These are phyloP conservation scores for Macrosoma leucophasiata DNA, from an alignment of 2,888 invertebrate genomes.

Conservation along the genomic window DNA sequence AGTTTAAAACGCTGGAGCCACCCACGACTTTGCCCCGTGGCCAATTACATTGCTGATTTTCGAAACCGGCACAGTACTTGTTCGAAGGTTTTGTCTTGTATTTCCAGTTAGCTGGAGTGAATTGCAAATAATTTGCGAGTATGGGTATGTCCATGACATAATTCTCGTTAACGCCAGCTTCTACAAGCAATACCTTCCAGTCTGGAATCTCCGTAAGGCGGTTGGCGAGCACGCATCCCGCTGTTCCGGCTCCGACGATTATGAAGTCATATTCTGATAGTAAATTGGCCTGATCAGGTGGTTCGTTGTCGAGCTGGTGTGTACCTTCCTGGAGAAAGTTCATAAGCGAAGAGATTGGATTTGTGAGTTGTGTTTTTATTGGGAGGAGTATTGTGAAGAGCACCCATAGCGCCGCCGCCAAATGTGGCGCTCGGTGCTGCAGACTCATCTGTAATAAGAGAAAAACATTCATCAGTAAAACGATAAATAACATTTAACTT, in stretches of 20 bases:
- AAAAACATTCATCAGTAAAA: no score
- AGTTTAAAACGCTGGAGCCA: slow-evolving; percentile 86
- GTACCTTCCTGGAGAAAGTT: slow-evolving; percentile 73
- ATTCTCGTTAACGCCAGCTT: slow-evolving; percentile 83
- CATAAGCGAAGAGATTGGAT: slow-evolving; percentile 66
- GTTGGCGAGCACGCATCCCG: slow-evolving; percentile 85
- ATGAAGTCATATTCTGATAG: slow-evolving; percentile 83
- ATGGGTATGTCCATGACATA: slow-evolving; percentile 85
- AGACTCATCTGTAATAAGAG: slow-evolving; percentile 56
- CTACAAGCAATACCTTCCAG: slow-evolving; percentile 81
- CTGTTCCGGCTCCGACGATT: slow-evolving; percentile 86
- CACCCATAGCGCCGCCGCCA: slow-evolving; percentile 41
- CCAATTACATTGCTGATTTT: slow-evolving; percentile 84
- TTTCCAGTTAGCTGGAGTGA: slow-evolving; percentile 85
- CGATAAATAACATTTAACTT: no score
- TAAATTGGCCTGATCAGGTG: slow-evolving; percentile 64
- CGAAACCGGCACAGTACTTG: slow-evolving; percentile 83
- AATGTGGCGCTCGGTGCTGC: slow-evolving; percentile 35
- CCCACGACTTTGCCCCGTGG: slow-evolving; percentile 89
- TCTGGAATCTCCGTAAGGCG: slow-evolving; percentile 81
- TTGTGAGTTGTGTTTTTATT: slow-evolving; percentile 42
- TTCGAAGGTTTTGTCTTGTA: slow-evolving; percentile 87
- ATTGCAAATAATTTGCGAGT: slow-evolving; percentile 83
- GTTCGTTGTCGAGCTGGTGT: slow-evolving; percentile 67
- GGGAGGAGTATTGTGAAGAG: slow-evolving; percentile 38